Base-by-base conservation (phyloP, 2,888 invertebrate species). In the Sturmia bella region DNA sequence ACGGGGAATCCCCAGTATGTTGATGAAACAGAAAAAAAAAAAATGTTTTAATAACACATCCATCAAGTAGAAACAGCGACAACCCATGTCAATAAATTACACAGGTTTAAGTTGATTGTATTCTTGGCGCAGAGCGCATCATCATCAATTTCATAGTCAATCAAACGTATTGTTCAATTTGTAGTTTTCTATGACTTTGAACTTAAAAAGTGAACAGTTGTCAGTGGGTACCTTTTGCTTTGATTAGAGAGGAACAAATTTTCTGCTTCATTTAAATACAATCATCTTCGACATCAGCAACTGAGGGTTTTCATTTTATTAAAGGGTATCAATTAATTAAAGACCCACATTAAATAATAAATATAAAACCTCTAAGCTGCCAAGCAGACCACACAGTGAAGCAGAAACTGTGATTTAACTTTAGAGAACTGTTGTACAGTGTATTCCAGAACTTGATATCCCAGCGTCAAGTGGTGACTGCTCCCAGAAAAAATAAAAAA, bases 91-190 rank as follows among this genome's bases (percentile, higher is more conserved):
- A 76, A 72, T 68, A 72, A 68, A 72, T 76, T 68, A 80, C 56
- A 64, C 63, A 56, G 68, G 63, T 63, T 69, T 41, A 68, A 50
- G 11, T 73, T 64, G 39, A 59, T 69, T 70, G 21, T 63, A 48
- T 64, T 63, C 63, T 69, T 64, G 69, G 69, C 63, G 50, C 68
- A 74, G 57, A 50, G 73, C 68, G 54, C 68, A 64, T 59, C 80
- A 72, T 72, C 76, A 74, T 74, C 69, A 82, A 74, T 82, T 76
- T 82, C 69, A 69, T 82, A 57, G 77, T 73, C 56, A 59, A 68
- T 68, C 57, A 69, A 66, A 54, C 56, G 50, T 57, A 70, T 56
- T 27, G 9, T 48, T 9, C 56, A 32, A 32, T 43, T n/a, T 37
- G 56, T 41, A 39, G 48, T 19, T 52, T 24, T 21, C 21, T 3